These are phyloP conservation scores for Carassius auratus DNA, from an alignment of 2,113 vertebrate genomes.

Conservation along the genomic window DNA sequence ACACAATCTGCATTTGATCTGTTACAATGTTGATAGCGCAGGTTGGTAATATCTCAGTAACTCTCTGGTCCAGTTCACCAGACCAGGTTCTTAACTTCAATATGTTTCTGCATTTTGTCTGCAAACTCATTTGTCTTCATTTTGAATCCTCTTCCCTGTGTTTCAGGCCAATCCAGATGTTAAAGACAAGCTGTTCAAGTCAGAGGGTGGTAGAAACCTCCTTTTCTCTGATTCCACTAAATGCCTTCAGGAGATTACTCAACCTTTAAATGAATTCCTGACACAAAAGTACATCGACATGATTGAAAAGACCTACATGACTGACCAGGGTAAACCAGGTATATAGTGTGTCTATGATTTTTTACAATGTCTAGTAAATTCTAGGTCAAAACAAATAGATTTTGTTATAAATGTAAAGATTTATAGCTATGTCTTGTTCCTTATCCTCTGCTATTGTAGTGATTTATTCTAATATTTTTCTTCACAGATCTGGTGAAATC, in stretches of 20 bases:
- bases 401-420: not conserved
- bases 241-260: slow-evolving; percentile 71
- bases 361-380: not conserved
- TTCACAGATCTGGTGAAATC: slow-evolving; percentile 47
- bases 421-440: not conserved
- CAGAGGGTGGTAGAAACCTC: slow-evolving; percentile 68
- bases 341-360: slow-evolving; percentile 38
- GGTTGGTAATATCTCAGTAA: not conserved
- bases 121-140: not conserved
- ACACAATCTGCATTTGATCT: not conserved
- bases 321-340: slow-evolving; percentile 68
- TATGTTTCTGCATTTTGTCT: not conserved
- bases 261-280: slow-evolving; percentile 65
- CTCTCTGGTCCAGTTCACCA: not conserved
- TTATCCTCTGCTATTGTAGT: not conserved
- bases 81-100: not conserved
- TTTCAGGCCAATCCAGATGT: slow-evolving; percentile 64
- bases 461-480: not conserved
- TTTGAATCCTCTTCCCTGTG: not conserved
- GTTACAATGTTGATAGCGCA: not conserved
- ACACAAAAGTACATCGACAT: slow-evolving; percentile 54
- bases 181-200: slow-evolving; percentile 69
- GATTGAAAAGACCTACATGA: slow-evolving; percentile 66
- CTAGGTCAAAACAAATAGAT: not conserved
- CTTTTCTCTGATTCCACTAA: slow-evolving; percentile 80